phyloP scores from a whole-genome alignment of 1,140 invertebrate species.

The Zaprionus taronus region DNA sequence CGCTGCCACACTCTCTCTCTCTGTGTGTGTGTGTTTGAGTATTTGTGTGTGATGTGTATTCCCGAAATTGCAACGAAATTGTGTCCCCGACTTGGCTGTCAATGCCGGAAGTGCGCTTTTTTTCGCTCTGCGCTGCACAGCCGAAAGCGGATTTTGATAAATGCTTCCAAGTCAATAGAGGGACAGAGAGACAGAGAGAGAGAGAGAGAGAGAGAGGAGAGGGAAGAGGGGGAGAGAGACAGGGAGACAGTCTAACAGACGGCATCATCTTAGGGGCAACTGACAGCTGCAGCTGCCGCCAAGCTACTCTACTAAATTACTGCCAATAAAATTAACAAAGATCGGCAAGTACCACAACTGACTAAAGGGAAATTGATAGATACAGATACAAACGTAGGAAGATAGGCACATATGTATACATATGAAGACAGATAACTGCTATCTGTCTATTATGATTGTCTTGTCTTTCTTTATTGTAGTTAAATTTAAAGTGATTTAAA shows the following conservation, averaged over 20 bases:
- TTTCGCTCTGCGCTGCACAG: slow-evolving; percentile 11
- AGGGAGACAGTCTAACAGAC: slow-evolving; percentile 6
- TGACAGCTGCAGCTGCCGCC: slow-evolving; percentile 12
- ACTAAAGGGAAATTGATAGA: not conserved
- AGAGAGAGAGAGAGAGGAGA: not conserved
- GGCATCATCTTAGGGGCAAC: slow-evolving; percentile 15
- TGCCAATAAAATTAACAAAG: slow-evolving; percentile 32
- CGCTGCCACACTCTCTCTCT: not conserved
- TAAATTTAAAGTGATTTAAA: no score
- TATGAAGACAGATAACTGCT: no score
- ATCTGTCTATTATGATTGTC: no score
- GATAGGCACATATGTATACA: no score
- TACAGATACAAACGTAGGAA: no score
- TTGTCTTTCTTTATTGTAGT: no score
- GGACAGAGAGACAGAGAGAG: not conserved
- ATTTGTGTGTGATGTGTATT: slow-evolving; percentile 53
- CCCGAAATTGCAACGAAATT: slow-evolving; percentile 66
- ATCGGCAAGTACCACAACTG: not conserved
- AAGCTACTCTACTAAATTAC: slow-evolving; percentile 38
- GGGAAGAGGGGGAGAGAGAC: not conserved
- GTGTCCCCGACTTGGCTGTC: slow-evolving; percentile 24
- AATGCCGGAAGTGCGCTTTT: slow-evolving; percentile 17
- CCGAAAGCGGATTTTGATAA: slow-evolving; percentile 69
- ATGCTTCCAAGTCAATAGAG: slow-evolving; percentile 54
- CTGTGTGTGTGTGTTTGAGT: not conserved